Evolutionary conservation across 1,140 invertebrate genomes (phyloP).

Genomic region (Drosophila ambigua): DNA sequence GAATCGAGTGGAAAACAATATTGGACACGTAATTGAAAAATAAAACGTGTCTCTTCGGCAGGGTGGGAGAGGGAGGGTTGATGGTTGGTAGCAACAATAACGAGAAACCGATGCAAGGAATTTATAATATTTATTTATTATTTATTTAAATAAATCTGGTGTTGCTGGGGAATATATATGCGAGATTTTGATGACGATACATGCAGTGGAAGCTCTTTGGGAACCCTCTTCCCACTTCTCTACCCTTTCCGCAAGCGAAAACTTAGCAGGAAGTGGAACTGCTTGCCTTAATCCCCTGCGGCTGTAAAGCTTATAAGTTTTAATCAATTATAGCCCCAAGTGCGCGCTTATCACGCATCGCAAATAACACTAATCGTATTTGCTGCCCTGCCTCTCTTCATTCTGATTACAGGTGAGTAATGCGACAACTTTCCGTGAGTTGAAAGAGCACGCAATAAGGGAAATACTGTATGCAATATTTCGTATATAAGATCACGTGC

Average conservation of each 20-base stretch:
- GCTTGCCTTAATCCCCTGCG: neutral
- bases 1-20: constrained; percentile 37
- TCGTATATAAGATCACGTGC: constrained; percentile 15
- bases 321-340: constrained; percentile 11
- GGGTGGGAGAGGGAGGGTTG: neutral
- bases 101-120: neutral
- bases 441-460: constrained; percentile 33
- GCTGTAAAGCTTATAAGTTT: constrained; percentile 5
- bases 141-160: neutral
- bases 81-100: neutral
- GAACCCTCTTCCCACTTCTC: neutral
- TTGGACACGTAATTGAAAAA: constrained; percentile 19
- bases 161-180: no score
- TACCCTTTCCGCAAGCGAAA: neutral
- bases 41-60: neutral
- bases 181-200: no score
- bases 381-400: constrained; percentile 10
- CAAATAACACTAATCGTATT: constrained; percentile 34
- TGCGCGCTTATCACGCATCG: constrained; percentile 11
- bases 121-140: neutral
- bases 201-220: no score
- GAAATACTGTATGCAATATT: constrained; percentile 29
- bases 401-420: constrained; percentile 69
- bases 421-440: constrained; percentile 37
- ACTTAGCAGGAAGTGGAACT: no score